Conservation (phyloP, 2,888 invertebrate genomes). For the Tribolium freemani region DNA sequence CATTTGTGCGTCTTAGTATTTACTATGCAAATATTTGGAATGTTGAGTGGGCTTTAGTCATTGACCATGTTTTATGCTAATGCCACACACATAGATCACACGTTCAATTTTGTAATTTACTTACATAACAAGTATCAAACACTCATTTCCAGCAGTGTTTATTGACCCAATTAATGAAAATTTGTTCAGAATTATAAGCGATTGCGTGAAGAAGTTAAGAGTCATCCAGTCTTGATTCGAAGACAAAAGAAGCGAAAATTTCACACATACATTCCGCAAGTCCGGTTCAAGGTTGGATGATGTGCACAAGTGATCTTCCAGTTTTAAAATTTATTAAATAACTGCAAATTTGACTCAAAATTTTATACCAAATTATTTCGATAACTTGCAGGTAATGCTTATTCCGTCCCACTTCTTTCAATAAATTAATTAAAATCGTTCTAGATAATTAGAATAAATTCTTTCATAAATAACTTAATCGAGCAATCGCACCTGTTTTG, state of each 20-base stretch:
- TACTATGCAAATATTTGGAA: not conserved
- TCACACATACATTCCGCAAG: slow-evolving; percentile 15
- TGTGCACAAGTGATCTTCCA: not conserved
- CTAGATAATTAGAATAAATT: not conserved
- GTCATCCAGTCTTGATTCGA: not conserved
- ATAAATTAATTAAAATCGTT: not conserved
- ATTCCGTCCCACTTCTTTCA: slow-evolving; percentile 9
- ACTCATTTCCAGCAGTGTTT: not conserved
- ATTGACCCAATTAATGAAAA: not conserved
- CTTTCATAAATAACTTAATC: not conserved
- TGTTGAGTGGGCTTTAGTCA: not conserved
- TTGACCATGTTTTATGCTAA: not conserved
- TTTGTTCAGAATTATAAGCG: not conserved
- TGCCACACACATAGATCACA: not conserved
- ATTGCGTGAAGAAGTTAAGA: not conserved
- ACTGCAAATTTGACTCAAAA: not conserved
- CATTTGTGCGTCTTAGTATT: not conserved
- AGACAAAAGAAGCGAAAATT: not conserved
- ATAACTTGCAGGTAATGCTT: not conserved
- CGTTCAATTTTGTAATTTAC: not conserved
- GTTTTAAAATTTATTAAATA: not conserved
- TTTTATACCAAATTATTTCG: not conserved
- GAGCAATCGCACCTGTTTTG: not conserved
- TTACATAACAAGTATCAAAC: not conserved
- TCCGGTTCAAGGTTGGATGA: slow-evolving; percentile 10